phyloP scores from a whole-genome alignment of 92 coral and sea anemone genomes.

The Parazoanthus atlanticus region DNA sequence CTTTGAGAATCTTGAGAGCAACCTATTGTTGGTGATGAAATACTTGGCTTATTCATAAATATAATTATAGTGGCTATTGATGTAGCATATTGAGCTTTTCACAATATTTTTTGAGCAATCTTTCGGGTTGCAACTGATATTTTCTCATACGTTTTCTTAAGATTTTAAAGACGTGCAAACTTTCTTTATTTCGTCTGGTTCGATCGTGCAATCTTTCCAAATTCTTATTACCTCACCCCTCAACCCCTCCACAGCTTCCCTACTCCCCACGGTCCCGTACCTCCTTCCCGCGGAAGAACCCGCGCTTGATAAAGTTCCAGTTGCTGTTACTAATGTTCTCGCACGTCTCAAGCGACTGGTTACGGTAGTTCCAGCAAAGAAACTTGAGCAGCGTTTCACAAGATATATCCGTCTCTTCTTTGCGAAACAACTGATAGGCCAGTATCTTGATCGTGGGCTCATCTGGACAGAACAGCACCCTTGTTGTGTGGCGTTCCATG shows the following conservation, averaged over 20 bases:
- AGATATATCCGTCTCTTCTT: background rate
- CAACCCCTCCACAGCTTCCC: background rate
- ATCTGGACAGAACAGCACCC: slow-evolving; percentile 28
- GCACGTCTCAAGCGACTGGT: slow-evolving; percentile 26
- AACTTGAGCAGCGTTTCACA: slow-evolving; percentile 7
- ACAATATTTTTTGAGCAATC: too few species aligned
- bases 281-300: slow-evolving; percentile 32
- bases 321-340: background rate
- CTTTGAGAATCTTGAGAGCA: slow-evolving; percentile 14
- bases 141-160: too few species aligned
- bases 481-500: background rate
- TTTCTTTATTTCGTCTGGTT: too few species aligned
- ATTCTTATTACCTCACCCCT: background rate
- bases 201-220: too few species aligned
- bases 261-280: background rate
- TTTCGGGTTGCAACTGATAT: too few species aligned
- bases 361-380: slow-evolving; percentile 25
- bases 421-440: slow-evolving; percentile 13
- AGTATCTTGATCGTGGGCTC: slow-evolving; percentile 21
- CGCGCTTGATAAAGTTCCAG: background rate
- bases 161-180: too few species aligned
- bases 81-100: too few species aligned
- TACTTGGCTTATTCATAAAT: too few species aligned
- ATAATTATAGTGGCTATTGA: too few species aligned
- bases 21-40: background rate